Evolutionary conservation across 2,113 vertebrate species (phyloP).

Genomic region (Toxostoma redivivum): DNA sequence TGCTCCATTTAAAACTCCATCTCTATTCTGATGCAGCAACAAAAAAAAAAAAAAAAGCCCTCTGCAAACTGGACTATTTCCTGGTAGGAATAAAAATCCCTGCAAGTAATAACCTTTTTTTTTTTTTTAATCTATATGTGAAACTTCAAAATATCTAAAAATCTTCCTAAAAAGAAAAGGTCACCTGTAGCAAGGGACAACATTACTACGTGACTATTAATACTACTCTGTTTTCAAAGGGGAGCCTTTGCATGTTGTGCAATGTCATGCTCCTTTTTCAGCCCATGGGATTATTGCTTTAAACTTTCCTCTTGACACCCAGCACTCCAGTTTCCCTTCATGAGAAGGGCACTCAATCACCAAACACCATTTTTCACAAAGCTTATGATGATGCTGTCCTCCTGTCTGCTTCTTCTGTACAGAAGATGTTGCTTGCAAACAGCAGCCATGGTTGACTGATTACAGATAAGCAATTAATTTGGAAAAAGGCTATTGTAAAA

Average conservation of each 20-base stretch:
- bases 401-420: background rate
- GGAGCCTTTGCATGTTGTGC: background rate
- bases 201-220: background rate
- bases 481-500: conserved; percentile 43
- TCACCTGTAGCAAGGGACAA: background rate
- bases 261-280: background rate
- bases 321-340: background rate
- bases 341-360: background rate
- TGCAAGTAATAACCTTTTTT: background rate
- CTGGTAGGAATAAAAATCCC: background rate
- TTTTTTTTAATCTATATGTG: background rate
- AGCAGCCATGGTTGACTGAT: conserved; percentile 44
- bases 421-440: conserved; percentile 33
- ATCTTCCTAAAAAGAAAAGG: background rate
- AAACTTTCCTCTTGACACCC: background rate
- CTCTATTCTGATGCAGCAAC: background rate
- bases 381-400: background rate
- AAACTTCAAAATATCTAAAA: background rate
- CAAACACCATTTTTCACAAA: background rate
- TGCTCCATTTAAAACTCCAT: background rate
- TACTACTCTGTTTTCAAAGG: background rate
- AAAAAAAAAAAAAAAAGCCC: background rate
- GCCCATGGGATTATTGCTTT: background rate
- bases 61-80: background rate
- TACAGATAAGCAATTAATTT: conserved; percentile 56